Conservation (phyloP, 2,888 invertebrate species). For the Patella ulyssiponensis region DNA sequence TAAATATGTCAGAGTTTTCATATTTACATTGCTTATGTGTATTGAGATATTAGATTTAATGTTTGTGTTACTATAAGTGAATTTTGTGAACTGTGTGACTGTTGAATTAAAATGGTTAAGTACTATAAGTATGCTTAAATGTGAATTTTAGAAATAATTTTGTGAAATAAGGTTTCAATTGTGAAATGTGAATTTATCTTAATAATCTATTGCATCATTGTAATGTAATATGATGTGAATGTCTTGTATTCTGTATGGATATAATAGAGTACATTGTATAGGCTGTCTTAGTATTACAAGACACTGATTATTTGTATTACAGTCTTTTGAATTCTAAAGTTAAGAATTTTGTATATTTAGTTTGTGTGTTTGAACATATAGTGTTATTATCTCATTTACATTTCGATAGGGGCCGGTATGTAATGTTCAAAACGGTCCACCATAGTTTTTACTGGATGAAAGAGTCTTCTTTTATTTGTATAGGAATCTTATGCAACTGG, state of each 20-base stretch:
- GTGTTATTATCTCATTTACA: not conserved
- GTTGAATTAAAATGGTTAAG: no score
- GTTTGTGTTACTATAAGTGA: no score
- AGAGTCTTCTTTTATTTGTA: not conserved
- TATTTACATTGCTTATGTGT: no score
- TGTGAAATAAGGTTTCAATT: not conserved
- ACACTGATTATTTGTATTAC: not conserved
- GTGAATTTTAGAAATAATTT: not conserved
- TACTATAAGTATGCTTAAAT: no score
- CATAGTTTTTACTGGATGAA: not conserved
- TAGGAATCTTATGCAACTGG: no score
- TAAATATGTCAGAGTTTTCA: not conserved
- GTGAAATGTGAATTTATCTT: not conserved
- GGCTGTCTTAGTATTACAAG: not conserved
- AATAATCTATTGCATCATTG: not conserved
- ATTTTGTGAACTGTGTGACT: no score
- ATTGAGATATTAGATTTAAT: no score
- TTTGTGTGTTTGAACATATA: constrained; percentile 1
- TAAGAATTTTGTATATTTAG: not conserved
- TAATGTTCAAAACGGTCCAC: not conserved
- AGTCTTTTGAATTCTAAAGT: not conserved
- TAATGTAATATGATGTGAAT: not conserved
- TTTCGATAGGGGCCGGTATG: constrained; percentile 11
- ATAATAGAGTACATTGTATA: no score
- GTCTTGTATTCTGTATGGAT: not conserved